A percentile compares a stretch with the other conserved stretches of the same genome.
These are phyloP conservation scores for Brenthis hecate DNA, from an alignment of 2,888 invertebrate species.

Conservation along the genomic window DNA sequence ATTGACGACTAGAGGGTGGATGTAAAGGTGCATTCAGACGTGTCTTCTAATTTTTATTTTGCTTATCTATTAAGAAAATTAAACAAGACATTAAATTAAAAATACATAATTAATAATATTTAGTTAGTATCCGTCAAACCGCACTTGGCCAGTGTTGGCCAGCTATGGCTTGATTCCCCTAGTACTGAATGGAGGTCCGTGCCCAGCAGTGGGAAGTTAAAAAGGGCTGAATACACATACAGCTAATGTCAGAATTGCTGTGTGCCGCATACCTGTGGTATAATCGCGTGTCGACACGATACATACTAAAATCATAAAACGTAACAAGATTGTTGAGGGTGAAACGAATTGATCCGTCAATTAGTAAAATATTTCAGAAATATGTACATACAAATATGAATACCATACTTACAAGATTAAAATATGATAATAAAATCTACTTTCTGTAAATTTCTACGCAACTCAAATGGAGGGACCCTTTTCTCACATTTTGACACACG, in stretches of 20 bases:
- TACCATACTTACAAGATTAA: no score
- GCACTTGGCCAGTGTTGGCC: no score
- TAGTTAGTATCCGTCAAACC: no score
- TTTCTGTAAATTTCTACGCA: no score
- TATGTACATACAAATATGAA: neutral
- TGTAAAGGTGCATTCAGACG: neutral
- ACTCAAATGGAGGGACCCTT: no score
- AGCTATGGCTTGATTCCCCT: no score
- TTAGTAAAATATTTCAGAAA: neutral
- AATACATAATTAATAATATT: neutral
- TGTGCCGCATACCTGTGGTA: constrained; percentile 9
- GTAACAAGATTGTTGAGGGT: neutral
- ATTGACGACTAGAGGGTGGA: neutral
- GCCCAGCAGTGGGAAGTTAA: no score
- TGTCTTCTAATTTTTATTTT: neutral
- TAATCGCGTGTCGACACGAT: constrained; percentile 7
- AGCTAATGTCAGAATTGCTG: neutral
- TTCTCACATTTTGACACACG: no score
- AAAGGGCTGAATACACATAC: no score
- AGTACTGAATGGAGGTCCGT: no score
- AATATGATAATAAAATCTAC: no score
- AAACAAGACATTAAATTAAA: neutral
- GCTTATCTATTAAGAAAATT: neutral
- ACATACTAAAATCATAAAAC: constrained; percentile 4
- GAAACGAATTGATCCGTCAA: neutral